These are phyloP conservation scores for Cephus pulcher DNA, from an alignment of 2,888 invertebrate species.

Conservation along the genomic window DNA sequence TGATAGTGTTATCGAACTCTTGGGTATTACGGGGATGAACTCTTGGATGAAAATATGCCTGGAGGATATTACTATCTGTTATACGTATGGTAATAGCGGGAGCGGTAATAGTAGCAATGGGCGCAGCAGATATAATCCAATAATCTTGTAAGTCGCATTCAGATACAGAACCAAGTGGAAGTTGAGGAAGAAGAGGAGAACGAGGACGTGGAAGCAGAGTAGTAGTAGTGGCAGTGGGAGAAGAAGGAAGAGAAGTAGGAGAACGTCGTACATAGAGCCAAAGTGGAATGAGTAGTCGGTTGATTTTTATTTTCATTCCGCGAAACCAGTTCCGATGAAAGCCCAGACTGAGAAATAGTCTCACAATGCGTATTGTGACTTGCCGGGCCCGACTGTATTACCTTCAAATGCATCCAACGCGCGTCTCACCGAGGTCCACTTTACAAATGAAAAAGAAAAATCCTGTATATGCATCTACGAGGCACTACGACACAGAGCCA, in stretches of 20 bases:
- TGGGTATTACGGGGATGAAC: too few relatives aligned
- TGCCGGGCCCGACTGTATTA: constrained; percentile 3
- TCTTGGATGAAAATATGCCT: too few relatives aligned
- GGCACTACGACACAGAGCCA: too few relatives aligned
- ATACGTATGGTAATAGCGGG: too few relatives aligned
- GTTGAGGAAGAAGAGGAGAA: too few relatives aligned
- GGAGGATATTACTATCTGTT: too few relatives aligned
- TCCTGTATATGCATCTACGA: too few relatives aligned
- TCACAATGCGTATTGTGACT: constrained; percentile 6
- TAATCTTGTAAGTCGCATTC: background rate
- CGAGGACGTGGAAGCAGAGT: too few relatives aligned
- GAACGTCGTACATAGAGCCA: background rate
- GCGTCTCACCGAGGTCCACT: background rate
- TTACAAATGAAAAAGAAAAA: constrained; percentile 1
- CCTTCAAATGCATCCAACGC: constrained; percentile 7
- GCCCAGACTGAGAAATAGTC: constrained; percentile 6
- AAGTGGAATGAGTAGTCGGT: constrained; percentile 5
- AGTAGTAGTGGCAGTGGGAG: too few relatives aligned
- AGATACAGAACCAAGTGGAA: background rate
- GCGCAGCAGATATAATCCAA: background rate
- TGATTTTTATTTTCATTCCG: constrained; percentile 7
- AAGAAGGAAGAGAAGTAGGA: too few relatives aligned
- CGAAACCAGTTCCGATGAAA: constrained; percentile 7
- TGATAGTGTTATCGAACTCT: too few relatives aligned
- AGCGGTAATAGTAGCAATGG: background rate